Conservation (phyloP, 2,797 vertebrate species). For the Pseudomugil gertrudae region DNA sequence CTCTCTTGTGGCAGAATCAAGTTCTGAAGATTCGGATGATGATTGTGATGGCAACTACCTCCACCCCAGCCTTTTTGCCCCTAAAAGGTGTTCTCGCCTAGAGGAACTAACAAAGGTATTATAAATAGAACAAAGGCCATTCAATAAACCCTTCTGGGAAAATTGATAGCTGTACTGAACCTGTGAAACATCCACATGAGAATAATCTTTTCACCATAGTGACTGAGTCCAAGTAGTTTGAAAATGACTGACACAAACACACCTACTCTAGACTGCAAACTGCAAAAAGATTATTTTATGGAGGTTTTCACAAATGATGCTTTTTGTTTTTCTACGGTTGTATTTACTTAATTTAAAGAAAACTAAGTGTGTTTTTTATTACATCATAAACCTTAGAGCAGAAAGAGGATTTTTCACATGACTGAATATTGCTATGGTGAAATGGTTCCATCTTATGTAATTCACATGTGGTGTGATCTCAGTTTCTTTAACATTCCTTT, state of each 20-base stretch:
- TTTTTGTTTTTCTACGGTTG: no score
- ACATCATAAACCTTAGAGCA: no score
- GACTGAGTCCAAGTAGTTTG: not conserved
- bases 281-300: no score
- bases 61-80: constrained; percentile 96
- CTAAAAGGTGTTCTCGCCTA: constrained; percentile 90
- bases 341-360: no score
- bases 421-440: not conserved
- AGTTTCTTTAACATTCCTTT: not conserved
- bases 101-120: constrained; percentile 94
- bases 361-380: no score
- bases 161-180: not conserved
- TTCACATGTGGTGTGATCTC: not conserved
- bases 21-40: constrained; percentile 81
- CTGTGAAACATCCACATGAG: not conserved
- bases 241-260: no score
- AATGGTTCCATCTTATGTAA: constrained; percentile 2
- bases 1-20: constrained; percentile 64
- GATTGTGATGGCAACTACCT: constrained; percentile 91
- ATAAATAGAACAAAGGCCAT: not conserved
- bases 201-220: not conserved
- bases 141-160: not conserved
- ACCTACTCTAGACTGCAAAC: no score
- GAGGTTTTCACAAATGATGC: no score
- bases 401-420: no score